A percentile compares a stretch with the other conserved stretches of the same genome.
phyloP scores from a whole-genome alignment of 2,888 invertebrate genomes.

The Resseliella maxima region DNA sequence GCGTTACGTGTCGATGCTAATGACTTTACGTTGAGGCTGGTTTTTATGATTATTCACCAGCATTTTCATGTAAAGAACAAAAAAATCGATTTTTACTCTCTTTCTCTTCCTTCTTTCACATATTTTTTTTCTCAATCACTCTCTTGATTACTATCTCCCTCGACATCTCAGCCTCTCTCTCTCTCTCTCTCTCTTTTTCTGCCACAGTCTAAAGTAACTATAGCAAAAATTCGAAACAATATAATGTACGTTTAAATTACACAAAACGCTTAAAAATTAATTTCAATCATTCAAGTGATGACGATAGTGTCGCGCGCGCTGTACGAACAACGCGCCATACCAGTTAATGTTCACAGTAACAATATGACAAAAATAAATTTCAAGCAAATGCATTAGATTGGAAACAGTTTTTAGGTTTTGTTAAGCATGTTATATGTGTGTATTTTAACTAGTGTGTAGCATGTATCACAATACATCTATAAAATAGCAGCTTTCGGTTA shows the following conservation, averaged over 20 bases:
- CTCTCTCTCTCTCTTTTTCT: not conserved
- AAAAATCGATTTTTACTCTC: not conserved
- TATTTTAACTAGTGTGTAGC: not conserved
- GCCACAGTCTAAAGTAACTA: not conserved
- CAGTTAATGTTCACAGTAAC: not conserved
- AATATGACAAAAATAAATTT: conserved; percentile 30
- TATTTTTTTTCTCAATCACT: not conserved
- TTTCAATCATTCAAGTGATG: conserved; percentile 1
- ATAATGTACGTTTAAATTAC: conserved; percentile 14
- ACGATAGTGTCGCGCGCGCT: not conserved
- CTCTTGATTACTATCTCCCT: too few species aligned
- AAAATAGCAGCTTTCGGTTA: not conserved
- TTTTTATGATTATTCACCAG: not conserved
- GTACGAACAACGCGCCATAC: not conserved
- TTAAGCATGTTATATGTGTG: not conserved
- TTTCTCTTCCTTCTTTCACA: too few species aligned
- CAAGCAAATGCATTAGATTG: conserved; percentile 16
- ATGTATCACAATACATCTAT: not conserved
- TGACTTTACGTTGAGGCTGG: not conserved
- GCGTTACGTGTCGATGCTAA: conserved; percentile 31
- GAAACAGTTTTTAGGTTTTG: not conserved
- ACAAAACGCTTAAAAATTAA: conserved; percentile 24
- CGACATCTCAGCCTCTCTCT: too few species aligned
- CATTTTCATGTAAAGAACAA: not conserved
- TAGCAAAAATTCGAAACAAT: not conserved